These are phyloP conservation scores for Chromobotia macracanthus DNA, from an alignment of 2,797 vertebrate species.

Conservation along the genomic window DNA sequence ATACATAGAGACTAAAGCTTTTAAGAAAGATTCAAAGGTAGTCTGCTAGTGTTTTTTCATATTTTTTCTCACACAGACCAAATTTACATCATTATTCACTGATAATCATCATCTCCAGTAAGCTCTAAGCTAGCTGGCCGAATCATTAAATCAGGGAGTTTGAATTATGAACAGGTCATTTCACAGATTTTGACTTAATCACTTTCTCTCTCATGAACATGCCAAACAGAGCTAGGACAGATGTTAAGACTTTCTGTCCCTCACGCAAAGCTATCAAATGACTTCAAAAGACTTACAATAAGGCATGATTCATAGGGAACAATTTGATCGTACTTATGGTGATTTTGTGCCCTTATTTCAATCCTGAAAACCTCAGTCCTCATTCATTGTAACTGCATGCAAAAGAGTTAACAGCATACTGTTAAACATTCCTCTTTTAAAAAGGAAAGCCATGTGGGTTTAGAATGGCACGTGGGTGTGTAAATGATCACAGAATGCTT, in stretches of 20 bases:
- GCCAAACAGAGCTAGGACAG: neutral
- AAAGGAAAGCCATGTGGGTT: neutral
- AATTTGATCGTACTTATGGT: neutral
- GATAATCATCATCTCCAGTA: neutral
- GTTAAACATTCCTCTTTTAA: too few relatives aligned
- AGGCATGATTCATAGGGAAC: neutral
- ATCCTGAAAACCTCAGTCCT: neutral
- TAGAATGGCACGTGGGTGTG: neutral
- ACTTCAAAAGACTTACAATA: neutral
- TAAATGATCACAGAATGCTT: neutral
- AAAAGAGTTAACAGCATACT: neutral
- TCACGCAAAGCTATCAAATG: neutral
- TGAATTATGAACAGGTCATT: neutral
- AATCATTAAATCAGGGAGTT: neutral
- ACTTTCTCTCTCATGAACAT: neutral
- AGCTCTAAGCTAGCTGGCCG: neutral
- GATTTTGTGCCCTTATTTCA: too few relatives aligned
- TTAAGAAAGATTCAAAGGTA: neutral
- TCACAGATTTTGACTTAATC: neutral
- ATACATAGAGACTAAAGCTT: neutral
- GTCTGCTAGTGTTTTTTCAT: too few relatives aligned
- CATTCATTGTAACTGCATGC: neutral
- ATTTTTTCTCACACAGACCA: neutral
- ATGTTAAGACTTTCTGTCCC: neutral
- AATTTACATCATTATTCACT: neutral